These are phyloP conservation scores for Heliconius hewitsoni DNA, from an alignment of 1,140 invertebrate genomes.

Conservation along the genomic window DNA sequence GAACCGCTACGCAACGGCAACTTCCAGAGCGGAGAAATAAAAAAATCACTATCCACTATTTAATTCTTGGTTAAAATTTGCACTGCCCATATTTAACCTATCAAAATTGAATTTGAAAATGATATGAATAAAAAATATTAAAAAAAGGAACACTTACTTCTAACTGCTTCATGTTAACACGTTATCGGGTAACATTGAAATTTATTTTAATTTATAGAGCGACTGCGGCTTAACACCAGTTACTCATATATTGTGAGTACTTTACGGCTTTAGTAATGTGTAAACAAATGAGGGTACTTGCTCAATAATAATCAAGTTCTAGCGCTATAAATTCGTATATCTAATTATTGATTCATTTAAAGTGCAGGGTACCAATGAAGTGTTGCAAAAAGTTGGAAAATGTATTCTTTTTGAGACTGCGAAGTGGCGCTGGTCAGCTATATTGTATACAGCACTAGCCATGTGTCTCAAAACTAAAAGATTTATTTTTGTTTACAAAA, in stretches of 20 bases:
- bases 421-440: too few relatives aligned
- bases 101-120: neutral
- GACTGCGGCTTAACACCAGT: neutral
- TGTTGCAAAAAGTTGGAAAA: too few relatives aligned
- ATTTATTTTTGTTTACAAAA: too few relatives aligned
- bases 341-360: too few relatives aligned
- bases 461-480: too few relatives aligned
- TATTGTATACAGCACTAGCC: too few relatives aligned
- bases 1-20: too few relatives aligned
- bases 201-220: constrained; percentile 18
- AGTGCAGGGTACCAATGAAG: too few relatives aligned
- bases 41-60: neutral
- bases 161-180: constrained; percentile 19
- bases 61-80: too few relatives aligned
- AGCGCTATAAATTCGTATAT: too few relatives aligned
- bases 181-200: neutral
- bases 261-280: neutral
- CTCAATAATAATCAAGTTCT: neutral
- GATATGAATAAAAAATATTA: neutral
- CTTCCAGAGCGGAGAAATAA: neutral
- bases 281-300: neutral
- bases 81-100: too few relatives aligned
- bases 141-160: neutral
- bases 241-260: neutral
- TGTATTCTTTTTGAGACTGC: too few relatives aligned